Conservation (phyloP, 2,113 vertebrate species). For the Hypomesus transpacificus region DNA sequence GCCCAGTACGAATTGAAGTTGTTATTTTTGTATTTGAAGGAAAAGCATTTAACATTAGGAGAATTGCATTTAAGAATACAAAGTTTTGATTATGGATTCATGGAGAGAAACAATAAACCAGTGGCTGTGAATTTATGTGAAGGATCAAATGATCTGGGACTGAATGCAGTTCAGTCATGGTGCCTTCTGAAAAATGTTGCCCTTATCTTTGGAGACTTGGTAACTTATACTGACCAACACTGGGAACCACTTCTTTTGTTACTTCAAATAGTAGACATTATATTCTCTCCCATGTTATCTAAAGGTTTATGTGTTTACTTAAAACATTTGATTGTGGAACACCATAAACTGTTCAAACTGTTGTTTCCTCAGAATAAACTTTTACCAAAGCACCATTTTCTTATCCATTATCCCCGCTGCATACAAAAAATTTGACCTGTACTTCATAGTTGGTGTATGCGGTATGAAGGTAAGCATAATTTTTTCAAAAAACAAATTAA, state of each 20-base stretch:
- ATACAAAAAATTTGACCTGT: constrained; percentile 8
- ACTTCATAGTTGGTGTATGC: constrained; percentile 10
- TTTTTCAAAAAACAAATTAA: neutral
- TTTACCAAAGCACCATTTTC: constrained; percentile 24
- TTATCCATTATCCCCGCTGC: constrained; percentile 21
- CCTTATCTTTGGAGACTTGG: neutral
- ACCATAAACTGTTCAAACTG: neutral
- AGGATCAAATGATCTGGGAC: constrained; percentile 11
- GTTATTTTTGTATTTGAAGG: constrained; percentile 4
- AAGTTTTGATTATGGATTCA: constrained; percentile 9
- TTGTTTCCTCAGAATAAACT: constrained; percentile 1
- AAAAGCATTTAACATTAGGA: neutral
- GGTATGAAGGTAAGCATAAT: constrained; percentile 5
- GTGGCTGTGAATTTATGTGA: constrained; percentile 13
- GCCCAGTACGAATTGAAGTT: constrained; percentile 1
- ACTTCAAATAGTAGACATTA: constrained; percentile 21
- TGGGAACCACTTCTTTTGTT: neutral
- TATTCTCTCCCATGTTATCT: constrained; percentile 18
- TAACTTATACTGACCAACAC: constrained; percentile 1
- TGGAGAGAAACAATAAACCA: constrained; percentile 1
- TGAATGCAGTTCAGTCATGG: neutral
- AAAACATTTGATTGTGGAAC: constrained; percentile 7
- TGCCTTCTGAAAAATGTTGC: too few species aligned
- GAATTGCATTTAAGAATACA: constrained; percentile 5
- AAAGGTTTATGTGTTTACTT: constrained; percentile 12